These are phyloP conservation scores for Eilema caniola DNA, from an alignment of 2,888 invertebrate genomes.

Conservation along the genomic window DNA sequence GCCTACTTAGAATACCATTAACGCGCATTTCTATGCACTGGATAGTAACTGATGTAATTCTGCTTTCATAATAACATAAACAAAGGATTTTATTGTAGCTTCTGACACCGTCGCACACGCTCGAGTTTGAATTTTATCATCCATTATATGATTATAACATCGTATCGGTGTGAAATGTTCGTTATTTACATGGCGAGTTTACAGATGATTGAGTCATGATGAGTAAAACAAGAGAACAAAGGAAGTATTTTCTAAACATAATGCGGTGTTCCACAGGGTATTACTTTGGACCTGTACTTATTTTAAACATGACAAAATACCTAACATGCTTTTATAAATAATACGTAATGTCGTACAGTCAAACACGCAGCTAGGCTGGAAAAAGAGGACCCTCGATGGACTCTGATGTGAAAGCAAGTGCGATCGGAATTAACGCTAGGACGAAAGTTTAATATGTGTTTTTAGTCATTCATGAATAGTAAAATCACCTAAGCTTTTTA, in stretches of 20 bases:
- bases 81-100: constrained; percentile 34
- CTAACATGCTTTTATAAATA: not conserved
- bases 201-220: constrained; percentile 28
- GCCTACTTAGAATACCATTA: not conserved
- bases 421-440: too few relatives aligned
- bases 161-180: constrained; percentile 17
- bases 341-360: not conserved
- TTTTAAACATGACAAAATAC: not conserved
- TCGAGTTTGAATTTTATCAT: not conserved
- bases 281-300: constrained; percentile 15
- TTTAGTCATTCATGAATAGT: too few relatives aligned
- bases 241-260: constrained; percentile 30
- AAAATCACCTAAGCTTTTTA: too few relatives aligned
- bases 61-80: constrained; percentile 28
- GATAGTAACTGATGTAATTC: constrained; percentile 21
- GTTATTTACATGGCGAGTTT: constrained; percentile 18
- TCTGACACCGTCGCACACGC: constrained; percentile 26
- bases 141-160: constrained; percentile 18
- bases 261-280: constrained; percentile 32
- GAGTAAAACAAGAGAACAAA: constrained; percentile 29
- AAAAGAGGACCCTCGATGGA: too few relatives aligned
- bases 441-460: too few relatives aligned
- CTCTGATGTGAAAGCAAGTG: too few relatives aligned
- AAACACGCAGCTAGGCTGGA: not conserved
- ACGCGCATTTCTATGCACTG: constrained; percentile 21